Evolutionary conservation across 2,888 invertebrate species (phyloP).

Genomic region (Callyntrura sp.): DNA sequence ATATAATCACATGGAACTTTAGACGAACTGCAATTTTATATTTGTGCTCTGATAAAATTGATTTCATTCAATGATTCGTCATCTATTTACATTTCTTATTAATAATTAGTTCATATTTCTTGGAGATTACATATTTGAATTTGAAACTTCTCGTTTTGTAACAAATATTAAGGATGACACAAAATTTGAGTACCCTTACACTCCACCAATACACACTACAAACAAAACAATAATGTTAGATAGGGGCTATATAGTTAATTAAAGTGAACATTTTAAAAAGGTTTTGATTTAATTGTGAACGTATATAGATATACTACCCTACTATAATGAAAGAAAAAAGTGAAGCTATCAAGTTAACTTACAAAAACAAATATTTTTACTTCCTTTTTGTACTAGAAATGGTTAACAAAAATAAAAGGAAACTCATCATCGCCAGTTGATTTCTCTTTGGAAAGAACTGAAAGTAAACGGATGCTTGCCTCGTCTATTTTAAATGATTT

Average conservation of each 20-base stretch:
- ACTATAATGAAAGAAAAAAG: neutral
- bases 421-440: neutral
- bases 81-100: too few relatives aligned
- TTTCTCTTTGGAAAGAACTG: conserved; percentile 6
- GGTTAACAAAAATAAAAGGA: neutral
- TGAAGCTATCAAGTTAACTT: neutral
- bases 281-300: neutral
- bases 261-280: neutral
- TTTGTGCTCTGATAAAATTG: too few relatives aligned
- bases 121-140: too few relatives aligned
- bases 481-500: neutral
- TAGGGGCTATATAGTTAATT: neutral
- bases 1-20: too few relatives aligned
- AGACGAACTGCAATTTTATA: too few relatives aligned
- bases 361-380: conserved; percentile 40
- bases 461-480: conserved; percentile 32
- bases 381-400: neutral
- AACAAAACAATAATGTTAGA: neutral
- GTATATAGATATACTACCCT: neutral
- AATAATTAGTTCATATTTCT: too few relatives aligned
- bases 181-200: too few relatives aligned
- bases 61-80: too few relatives aligned
- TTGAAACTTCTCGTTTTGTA: too few relatives aligned
- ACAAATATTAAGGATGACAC: too few relatives aligned
- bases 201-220: neutral